These are phyloP conservation scores for Eilema caniola DNA, from an alignment of 2,888 invertebrate genomes.

Conservation along the genomic window DNA sequence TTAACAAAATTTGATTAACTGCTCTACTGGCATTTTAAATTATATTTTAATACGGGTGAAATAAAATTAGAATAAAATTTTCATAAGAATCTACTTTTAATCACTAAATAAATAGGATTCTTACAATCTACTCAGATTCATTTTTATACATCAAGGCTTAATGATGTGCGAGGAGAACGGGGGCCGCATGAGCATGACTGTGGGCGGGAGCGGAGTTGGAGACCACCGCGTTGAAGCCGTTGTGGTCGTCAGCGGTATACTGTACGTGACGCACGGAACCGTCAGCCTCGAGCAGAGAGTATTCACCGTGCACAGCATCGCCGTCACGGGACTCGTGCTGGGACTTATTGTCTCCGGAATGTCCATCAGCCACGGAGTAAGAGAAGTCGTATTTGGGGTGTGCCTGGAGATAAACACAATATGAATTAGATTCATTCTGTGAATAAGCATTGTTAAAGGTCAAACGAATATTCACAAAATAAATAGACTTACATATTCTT, in stretches of 20 bases:
- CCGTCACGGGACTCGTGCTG: slow-evolving; percentile 87
- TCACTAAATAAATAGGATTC: slow-evolving; percentile 35
- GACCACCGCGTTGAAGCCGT: slow-evolving; percentile 81
- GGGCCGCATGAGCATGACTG: slow-evolving; percentile 57
- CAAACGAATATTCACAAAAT: too few species aligned
- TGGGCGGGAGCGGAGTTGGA: slow-evolving; percentile 73
- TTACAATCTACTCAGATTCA: slow-evolving; percentile 30
- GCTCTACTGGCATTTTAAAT: too few species aligned
- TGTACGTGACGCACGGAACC: slow-evolving; percentile 84
- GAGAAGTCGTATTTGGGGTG: slow-evolving; percentile 87
- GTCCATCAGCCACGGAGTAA: slow-evolving; percentile 86
- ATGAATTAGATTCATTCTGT: neutral
- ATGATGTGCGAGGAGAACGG: slow-evolving; percentile 62
- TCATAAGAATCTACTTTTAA: slow-evolving; percentile 25
- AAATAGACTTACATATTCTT: slow-evolving; percentile 68
- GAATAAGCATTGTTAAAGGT: neutral
- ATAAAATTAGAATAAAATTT: slow-evolving; percentile 3
- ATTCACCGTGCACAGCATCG: slow-evolving; percentile 87
- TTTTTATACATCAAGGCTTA: slow-evolving; percentile 40
- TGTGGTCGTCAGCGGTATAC: slow-evolving; percentile 85
- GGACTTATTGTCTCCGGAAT: slow-evolving; percentile 88
- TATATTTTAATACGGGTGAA: neutral
- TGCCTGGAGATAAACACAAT: slow-evolving; percentile 63
- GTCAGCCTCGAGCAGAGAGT: slow-evolving; percentile 80
- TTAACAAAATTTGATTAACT: too few species aligned